Conservation (phyloP, 2,888 invertebrate genomes). For the Eurytoma californica region DNA sequence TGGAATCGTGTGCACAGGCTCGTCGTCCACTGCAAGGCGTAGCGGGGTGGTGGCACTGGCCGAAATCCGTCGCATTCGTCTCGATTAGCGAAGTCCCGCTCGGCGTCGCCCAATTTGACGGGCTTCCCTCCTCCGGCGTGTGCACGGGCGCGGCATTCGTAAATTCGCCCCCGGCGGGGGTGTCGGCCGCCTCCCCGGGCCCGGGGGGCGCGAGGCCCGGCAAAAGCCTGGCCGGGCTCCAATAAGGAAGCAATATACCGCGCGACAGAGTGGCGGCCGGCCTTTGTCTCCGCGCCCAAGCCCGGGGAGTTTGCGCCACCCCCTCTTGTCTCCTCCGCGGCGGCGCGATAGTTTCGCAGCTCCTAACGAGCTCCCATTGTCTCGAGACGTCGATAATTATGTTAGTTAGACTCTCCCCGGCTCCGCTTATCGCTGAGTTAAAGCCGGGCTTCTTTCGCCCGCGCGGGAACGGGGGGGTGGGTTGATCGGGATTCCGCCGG, state of each 20-base stretch:
- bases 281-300: constrained; percentile 33
- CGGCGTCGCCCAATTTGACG: constrained; percentile 14
- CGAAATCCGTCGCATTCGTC: constrained; percentile 11
- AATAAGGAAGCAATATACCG: constrained; percentile 51
- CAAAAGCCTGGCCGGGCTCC: constrained; percentile 44
- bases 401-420: constrained; percentile 57
- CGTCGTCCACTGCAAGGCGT: too few species aligned
- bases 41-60: background rate
- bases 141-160: background rate
- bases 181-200: too few species aligned
- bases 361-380: constrained; percentile 70
- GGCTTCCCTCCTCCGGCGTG: constrained; percentile 1
- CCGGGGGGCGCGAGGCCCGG: constrained; percentile 5
- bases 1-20: too few species aligned
- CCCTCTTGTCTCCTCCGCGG: background rate
- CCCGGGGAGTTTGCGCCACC: constrained; percentile 21
- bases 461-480: background rate
- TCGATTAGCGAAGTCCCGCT: constrained; percentile 19
- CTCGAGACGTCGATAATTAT: constrained; percentile 70
- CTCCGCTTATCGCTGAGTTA: constrained; percentile 14
- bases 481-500: constrained; percentile 37
- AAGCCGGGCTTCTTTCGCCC: constrained; percentile 6
- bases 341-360: constrained; percentile 55
- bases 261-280: constrained; percentile 7
- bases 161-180: background rate